Percentiles rank a stretch among this genome's conserved stretches.
phyloP scores from a whole-genome alignment of 1,140 invertebrate species.

The Drosophila guanche region DNA sequence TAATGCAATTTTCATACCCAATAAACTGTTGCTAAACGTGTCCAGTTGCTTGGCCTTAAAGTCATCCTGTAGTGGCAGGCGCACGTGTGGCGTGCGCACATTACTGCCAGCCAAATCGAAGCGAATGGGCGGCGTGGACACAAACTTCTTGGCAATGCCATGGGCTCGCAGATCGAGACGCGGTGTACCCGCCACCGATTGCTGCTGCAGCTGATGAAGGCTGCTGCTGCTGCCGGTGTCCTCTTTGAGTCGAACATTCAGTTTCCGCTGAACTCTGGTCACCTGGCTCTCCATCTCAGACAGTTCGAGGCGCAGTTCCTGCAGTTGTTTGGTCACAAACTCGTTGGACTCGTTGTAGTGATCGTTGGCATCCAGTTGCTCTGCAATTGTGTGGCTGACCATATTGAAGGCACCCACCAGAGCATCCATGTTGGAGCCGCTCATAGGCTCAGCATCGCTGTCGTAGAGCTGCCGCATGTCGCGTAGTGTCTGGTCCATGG shows the following conservation, averaged over 20 bases:
- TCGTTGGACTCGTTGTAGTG: slow-evolving; percentile 56
- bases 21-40: slow-evolving; percentile 41
- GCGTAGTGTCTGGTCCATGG: slow-evolving; percentile 35
- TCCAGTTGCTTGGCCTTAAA: slow-evolving; percentile 59
- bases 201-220: not conserved
- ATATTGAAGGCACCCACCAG: slow-evolving; percentile 59
- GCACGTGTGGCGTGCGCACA: slow-evolving; percentile 38
- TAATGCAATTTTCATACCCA: slow-evolving; percentile 23
- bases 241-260: slow-evolving; percentile 48
- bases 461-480: slow-evolving; percentile 39
- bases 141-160: slow-evolving; percentile 56
- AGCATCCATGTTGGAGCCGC: slow-evolving; percentile 33
- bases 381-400: slow-evolving; percentile 55
- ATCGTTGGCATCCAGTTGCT: slow-evolving; percentile 65
- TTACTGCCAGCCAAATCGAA: slow-evolving; percentile 34
- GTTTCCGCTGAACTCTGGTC: slow-evolving; percentile 41
- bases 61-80: slow-evolving; percentile 67
- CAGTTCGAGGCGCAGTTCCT: slow-evolving; percentile 44
- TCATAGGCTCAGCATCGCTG: not conserved
- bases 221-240: slow-evolving; percentile 5
- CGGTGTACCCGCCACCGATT: slow-evolving; percentile 35
- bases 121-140: slow-evolving; percentile 73
- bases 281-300: slow-evolving; percentile 56
- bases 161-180: not conserved
- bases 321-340: slow-evolving; percentile 48